Conservation (phyloP, 1,140 invertebrate genomes). For the Drosophila orena region DNA sequence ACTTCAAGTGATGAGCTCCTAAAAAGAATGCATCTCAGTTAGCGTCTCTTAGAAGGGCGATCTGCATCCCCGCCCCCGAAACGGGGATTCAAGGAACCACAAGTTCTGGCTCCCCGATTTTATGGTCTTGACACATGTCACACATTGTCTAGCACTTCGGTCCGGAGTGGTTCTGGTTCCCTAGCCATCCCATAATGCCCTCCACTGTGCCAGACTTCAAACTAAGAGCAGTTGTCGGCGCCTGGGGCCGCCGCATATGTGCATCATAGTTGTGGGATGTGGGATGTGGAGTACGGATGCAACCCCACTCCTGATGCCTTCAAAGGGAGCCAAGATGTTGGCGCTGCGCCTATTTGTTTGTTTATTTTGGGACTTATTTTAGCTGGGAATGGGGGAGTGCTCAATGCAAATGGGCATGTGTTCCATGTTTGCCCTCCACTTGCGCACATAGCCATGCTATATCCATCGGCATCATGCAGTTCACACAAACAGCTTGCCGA, state of each 20-base stretch:
- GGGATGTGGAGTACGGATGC: constrained; percentile 10
- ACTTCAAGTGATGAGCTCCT: background rate
- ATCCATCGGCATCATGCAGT: constrained; percentile 69
- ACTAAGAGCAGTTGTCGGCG: constrained; percentile 19
- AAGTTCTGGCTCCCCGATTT: constrained; percentile 8
- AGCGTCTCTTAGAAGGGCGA: constrained; percentile 3
- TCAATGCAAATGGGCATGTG: constrained; percentile 71
- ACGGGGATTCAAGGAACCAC: constrained; percentile 16
- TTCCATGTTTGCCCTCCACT: constrained; percentile 12
- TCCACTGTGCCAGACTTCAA: constrained; percentile 41
- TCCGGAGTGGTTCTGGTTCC: constrained; percentile 8
- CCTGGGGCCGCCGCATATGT: constrained; percentile 6
- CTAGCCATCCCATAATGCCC: constrained; percentile 6
- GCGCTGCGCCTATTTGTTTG: constrained; percentile 62
- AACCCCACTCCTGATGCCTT: constrained; percentile 51
- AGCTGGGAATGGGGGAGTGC: constrained; percentile 26
- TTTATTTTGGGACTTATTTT: constrained; percentile 71
- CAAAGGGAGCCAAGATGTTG: constrained; percentile 63
- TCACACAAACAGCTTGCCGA: constrained; percentile 45
- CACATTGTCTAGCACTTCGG: constrained; percentile 61
- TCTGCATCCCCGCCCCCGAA: constrained; percentile 1
- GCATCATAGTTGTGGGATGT: background rate
- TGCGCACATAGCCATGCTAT: constrained; percentile 12
- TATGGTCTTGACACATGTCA: constrained; percentile 58
- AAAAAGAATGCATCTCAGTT: constrained; percentile 6